Evolutionary conservation across 2,113 vertebrate species (phyloP), one percentile per base, ranked within the genome.

Genomic region (Glareola pratincola): DNA sequence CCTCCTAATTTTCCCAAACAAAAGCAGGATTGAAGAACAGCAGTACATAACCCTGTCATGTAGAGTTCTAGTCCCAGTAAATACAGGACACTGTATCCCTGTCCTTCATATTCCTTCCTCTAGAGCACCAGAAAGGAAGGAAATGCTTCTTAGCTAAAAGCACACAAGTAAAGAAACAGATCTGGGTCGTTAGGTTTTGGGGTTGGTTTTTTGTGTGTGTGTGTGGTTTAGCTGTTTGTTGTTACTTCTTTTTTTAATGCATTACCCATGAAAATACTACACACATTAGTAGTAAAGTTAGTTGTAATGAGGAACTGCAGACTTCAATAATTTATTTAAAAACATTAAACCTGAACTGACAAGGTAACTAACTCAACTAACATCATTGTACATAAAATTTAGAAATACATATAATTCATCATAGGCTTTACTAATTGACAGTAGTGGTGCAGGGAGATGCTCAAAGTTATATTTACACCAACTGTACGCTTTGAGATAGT

Each of bases 131-230:
- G 47, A 39, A 88, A 76, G 85, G 88, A 95, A 96, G 88, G 95
- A 94, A 94, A 83, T 19, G 78, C 36, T 83, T 92, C 79, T 95
- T 93, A 62, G 77, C 87, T 66, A 16, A 8, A 91, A 87, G 64
- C 22, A 59, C 71, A 43, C 45, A 85, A 88, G 41, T 37, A 59
- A 54, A 89, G 74, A 82, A 92, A 83, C 67, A 88, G 78, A 90
- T 57, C 23, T 78, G 60, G 14, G 26, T 9, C 4, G 39, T 6
- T 64, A 27, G 10, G 57, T 23, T 48, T 60, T 76, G 51, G 10
- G 8, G 36, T 62, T 24, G 12, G 36, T 16, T 37, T n/a, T 7
- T 36, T 57, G 29, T 18, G 11, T 22, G 45, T 10, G 45, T 47
- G 21, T 53, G 27, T 57, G 62, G 43, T 72, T 71, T 50, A 15